These are phyloP conservation scores for Acrocephalus scirpaceus DNA, from an alignment of 2,797 vertebrate genomes.

Conservation along the genomic window DNA sequence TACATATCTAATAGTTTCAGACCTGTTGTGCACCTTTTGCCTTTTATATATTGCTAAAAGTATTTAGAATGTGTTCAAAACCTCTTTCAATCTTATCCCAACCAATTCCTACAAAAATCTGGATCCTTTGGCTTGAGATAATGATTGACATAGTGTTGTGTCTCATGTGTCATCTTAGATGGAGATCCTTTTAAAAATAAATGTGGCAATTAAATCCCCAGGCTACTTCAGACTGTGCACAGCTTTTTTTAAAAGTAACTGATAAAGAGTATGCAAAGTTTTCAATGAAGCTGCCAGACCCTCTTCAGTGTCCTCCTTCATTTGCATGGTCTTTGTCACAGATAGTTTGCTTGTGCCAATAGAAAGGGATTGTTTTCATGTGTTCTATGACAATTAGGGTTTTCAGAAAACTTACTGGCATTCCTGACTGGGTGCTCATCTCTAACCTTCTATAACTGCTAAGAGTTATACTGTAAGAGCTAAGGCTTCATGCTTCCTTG, in stretches of 20 bases:
- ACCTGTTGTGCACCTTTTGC: neutral
- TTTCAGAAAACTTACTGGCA: neutral
- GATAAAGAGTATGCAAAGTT: neutral
- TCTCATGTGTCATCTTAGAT: neutral
- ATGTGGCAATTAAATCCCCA: neutral
- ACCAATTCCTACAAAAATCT: neutral
- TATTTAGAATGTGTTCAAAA: neutral
- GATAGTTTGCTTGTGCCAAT: neutral
- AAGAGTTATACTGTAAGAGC: neutral
- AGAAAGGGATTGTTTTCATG: neutral
- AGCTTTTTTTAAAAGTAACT: neutral
- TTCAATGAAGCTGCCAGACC: neutral
- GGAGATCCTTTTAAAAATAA: constrained; percentile 39
- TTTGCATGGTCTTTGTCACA: neutral
- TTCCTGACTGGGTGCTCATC: neutral
- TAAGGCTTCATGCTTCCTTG: neutral
- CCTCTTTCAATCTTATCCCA: neutral
- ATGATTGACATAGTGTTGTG: neutral
- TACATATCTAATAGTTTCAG: neutral
- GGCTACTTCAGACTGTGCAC: neutral
- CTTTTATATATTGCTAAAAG: neutral
- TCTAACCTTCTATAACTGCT: neutral
- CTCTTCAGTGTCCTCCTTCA: neutral
- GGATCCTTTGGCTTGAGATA: neutral
- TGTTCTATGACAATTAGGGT: neutral